Conservation (phyloP, 2,888 invertebrate species). For the Meiosimyza decipiens region DNA sequence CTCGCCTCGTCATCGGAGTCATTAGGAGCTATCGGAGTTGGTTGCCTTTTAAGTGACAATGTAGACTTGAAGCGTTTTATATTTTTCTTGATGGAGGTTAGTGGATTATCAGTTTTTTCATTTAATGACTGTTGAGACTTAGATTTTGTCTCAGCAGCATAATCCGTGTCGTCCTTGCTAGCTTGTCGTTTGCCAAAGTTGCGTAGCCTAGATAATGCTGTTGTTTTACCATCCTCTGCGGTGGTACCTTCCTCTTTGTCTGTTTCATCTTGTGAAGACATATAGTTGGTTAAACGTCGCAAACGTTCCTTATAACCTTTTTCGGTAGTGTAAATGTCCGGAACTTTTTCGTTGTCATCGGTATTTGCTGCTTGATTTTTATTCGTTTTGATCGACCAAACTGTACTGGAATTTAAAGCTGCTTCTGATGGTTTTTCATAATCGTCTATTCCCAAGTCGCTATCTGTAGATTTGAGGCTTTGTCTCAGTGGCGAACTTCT, state of each 20-base stretch:
- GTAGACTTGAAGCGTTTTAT: constrained; percentile 52
- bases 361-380: not conserved
- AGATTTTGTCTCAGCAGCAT: not conserved
- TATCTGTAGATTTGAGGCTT: constrained; percentile 43
- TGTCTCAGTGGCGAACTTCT: constrained; percentile 43
- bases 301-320: constrained; percentile 41
- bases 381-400: constrained; percentile 40
- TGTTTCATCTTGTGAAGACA: constrained; percentile 32
- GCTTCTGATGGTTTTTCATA: constrained; percentile 13
- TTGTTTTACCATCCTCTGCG: not conserved
- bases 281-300: constrained; percentile 33
- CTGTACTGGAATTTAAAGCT: constrained; percentile 37
- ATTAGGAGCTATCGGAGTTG: constrained; percentile 39
- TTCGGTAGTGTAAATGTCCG: not conserved
- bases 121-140: constrained; percentile 46
- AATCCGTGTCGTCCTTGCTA: constrained; percentile 15
- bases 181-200: constrained; percentile 14
- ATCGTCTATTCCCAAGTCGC: constrained; percentile 40
- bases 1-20: constrained; percentile 41
- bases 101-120: constrained; percentile 36
- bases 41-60: constrained; percentile 55
- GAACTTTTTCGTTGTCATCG: not conserved
- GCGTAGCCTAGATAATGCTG: constrained; percentile 13
- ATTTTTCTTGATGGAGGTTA: constrained; percentile 52
- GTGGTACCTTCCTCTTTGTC: constrained; percentile 10